Evolutionary conservation across 2,888 invertebrate genomes (phyloP), one percentile per base, ranked within the genome.

Genomic region (Poecilobothrus nobilitatus): DNA sequence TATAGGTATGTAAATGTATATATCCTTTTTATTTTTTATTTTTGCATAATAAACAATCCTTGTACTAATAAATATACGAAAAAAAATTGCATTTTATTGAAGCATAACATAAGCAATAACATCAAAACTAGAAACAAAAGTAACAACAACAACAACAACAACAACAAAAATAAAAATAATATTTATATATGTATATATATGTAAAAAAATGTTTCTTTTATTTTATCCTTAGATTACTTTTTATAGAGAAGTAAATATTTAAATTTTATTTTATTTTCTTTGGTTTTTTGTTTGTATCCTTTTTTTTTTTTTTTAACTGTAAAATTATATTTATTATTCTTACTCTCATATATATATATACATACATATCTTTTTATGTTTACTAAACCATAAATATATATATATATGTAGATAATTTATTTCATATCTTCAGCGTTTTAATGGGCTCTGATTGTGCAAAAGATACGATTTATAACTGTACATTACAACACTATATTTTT

Each of bases 381-480:
- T n/a, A n/a, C n/a, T n/a, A n/a, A n/a, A n/a, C n/a, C n/a, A n/a
- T n/a, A n/a, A 10, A 8, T 37, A 12, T 37, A 8, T 37, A 37
- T 37, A 5, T 8, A 8, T 37, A 37, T n/a, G 18, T 53, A 53
- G 7, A 53, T 4, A 53, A 15, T 53, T 53, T 53, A 18, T 53
- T 9, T 18, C 7, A 37, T 12, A 37, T 37, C 12, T 37, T 37
- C 37, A 37, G 12, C n/a, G 15, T 53, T 53, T 15, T 53, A 53
- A 53, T 53, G 53, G 53, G 53, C 53, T 18, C 18, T 53, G 53
- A 53, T 53, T 53, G 53, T 53, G 53, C 53, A 53, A 53, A 53
- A 53, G 53, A 53, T 53, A 53, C 53, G 53, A 53, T 53, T 53
- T 53, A 53, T 18, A 53, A 37, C 37, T 37, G 37, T 37, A 37